phyloP scores from a whole-genome alignment of 2,113 vertebrate genomes.

The Parus major region DNA sequence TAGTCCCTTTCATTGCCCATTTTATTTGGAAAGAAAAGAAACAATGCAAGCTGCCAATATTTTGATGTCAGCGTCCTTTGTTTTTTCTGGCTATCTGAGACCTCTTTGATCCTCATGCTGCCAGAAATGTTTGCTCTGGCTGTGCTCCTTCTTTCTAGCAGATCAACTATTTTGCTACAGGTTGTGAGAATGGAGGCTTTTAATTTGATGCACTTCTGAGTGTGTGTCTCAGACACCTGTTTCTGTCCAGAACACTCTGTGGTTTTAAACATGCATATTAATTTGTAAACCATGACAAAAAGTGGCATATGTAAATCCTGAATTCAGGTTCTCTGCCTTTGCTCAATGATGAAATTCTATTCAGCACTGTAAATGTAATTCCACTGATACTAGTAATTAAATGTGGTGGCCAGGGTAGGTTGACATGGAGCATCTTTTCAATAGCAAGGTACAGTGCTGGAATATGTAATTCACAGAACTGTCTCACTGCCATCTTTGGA shows the following conservation, averaged over 20 bases:
- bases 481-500: not conserved
- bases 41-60: slow-evolving; percentile 48
- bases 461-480: not conserved
- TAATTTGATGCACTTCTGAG: not conserved
- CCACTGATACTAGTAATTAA: not conserved
- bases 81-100: slow-evolving; percentile 54
- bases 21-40: slow-evolving; percentile 63
- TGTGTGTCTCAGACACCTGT: not conserved
- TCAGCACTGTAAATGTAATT: not conserved
- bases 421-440: not conserved
- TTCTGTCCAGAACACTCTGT: not conserved
- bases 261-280: not conserved
- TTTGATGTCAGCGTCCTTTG: slow-evolving; percentile 63
- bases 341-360: not conserved
- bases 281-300: not conserved
- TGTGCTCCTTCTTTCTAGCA: not conserved
- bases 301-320: not conserved
- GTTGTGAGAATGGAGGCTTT: slow-evolving; percentile 8
- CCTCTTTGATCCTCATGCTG: slow-evolving; percentile 41
- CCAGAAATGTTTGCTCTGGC: slow-evolving; percentile 46
- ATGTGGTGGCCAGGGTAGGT: not conserved
- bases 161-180: slow-evolving; percentile 1
- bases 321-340: not conserved
- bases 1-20: slow-evolving; percentile 31
- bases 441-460: not conserved